Base-by-base conservation (phyloP, 64 coral and sea anemone genomes). In the Exaiptasia diaphana region DNA sequence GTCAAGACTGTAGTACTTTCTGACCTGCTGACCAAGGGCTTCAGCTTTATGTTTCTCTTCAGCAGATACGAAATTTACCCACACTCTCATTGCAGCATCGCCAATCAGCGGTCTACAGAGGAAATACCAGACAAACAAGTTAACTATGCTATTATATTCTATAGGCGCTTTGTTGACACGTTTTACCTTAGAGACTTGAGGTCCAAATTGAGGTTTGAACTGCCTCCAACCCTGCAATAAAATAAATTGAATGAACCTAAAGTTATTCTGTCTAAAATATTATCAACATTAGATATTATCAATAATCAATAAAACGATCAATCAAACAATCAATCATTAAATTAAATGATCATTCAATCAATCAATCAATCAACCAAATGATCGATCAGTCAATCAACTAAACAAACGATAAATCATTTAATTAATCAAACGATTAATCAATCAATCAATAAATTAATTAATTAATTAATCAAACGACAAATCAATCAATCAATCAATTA, bases 21-120 rank as follows among this genome's bases (percentile, higher is more conserved):
- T 0, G 44, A 93, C 91, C 85, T 82, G 78, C 18, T 82, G 77
- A 32, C 90, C 81, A 27, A 93, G 71, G 4, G 85, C 55, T 45
- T 93, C 91, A 35, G 53, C 85, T 77, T 88, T 93, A 5, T 59
- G 85, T 62, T 64, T 88, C 43, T 93, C 85, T 77, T 94, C 91
- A 52, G 41, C 41, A 9, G 91, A 72, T 53, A 94, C 85, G 11
- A 71, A 94, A n/a, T 26, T 60, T 53, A 94, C 53, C 91, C 91
- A 94, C 14, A 77, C 43, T 31, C 25, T 86, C 0, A 72, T 86
- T 2, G 91, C 91, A 10, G 45, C 44, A 48, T 94, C 91, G 35
- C 85, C 91, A 62, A 94, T 94, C 12, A 94, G 34, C 13, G 73
- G 72, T 37, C 91, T 94, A 44, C 24, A 71, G n/a, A 73, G 39